phyloP scores from a whole-genome alignment of 1,140 invertebrate species.

The Thrips palmi region DNA sequence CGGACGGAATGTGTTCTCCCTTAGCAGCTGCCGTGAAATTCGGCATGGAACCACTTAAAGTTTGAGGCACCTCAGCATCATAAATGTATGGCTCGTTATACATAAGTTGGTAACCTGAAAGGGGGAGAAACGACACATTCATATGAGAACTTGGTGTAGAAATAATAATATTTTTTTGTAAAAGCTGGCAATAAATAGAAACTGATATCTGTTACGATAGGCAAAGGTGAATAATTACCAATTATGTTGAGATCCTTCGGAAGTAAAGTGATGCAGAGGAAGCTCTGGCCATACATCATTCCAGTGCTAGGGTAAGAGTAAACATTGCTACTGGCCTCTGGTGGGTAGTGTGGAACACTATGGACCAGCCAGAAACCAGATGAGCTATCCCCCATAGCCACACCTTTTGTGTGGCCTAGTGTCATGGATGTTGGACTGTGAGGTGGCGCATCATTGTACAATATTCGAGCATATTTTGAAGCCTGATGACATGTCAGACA shows the following conservation, averaged over 20 bases:
- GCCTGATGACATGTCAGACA: constrained; percentile 22
- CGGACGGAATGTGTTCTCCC: constrained; percentile 33
- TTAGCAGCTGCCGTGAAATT: constrained; percentile 39
- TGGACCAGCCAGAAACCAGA: constrained; percentile 79
- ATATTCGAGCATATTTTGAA: too few species aligned
- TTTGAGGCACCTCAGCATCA: constrained; percentile 32
- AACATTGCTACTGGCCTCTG: constrained; percentile 18
- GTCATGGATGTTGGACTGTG: constrained; percentile 24
- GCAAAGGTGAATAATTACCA: too few species aligned
- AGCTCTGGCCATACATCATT: constrained; percentile 60
- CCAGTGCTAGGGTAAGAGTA: constrained; percentile 62
- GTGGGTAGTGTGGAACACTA: constrained; percentile 71
- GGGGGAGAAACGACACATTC: constrained; percentile 11
- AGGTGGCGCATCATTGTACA: constrained; percentile 75
- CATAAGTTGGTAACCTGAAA: constrained; percentile 36
- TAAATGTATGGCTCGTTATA: constrained; percentile 59
- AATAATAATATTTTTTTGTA: constrained; percentile 4
- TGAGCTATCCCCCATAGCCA: constrained; percentile 46
- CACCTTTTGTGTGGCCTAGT: constrained; percentile 68
- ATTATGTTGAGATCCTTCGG: constrained; percentile 43
- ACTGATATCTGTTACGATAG: constrained; percentile 6
- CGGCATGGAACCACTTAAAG: constrained; percentile 29
- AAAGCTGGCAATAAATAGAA: not conserved
- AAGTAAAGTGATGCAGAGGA: constrained; percentile 63
- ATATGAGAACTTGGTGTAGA: not conserved